Evolutionary conservation across 1,140 invertebrate species (phyloP).

Genomic region (Drosophila arawakana): DNA sequence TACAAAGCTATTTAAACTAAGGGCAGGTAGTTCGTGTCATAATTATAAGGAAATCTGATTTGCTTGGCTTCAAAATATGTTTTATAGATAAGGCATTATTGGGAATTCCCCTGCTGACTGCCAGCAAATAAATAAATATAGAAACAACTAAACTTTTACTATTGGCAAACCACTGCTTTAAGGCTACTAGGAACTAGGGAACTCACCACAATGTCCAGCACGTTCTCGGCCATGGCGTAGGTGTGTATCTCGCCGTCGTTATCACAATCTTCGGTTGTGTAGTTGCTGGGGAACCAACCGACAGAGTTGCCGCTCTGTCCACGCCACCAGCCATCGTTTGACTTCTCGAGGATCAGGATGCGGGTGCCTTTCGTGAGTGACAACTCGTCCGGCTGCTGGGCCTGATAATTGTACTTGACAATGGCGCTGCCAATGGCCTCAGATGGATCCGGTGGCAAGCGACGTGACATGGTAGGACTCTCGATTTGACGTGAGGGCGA

Average conservation of each 20-base stretch:
- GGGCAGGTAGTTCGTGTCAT: too few relatives aligned
- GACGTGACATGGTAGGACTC: slow-evolving; percentile 90
- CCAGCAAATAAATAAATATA: too few relatives aligned
- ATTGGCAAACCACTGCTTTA: too few relatives aligned
- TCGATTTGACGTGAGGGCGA: slow-evolving; percentile 92
- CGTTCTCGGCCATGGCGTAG: slow-evolving; percentile 96
- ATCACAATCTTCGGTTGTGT: slow-evolving; percentile 96
- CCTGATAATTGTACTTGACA: slow-evolving; percentile 99
- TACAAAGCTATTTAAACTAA: too few relatives aligned
- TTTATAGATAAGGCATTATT: too few relatives aligned
- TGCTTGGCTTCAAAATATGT: too few relatives aligned
- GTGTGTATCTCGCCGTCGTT: slow-evolving; percentile 94
- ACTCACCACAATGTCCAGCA: slow-evolving; percentile 95
- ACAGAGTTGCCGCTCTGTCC: slow-evolving; percentile 93
- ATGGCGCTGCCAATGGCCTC: slow-evolving; percentile 96
- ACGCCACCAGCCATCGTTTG: slow-evolving; percentile 99
- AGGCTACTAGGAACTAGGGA: too few relatives aligned
- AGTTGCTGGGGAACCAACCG: slow-evolving; percentile 99
- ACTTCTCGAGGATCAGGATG: slow-evolving; percentile 98
- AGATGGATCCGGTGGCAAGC: slow-evolving; percentile 91
- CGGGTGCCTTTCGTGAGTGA: slow-evolving; percentile 95
- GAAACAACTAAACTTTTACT: too few relatives aligned
- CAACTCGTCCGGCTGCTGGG: slow-evolving; percentile 98
- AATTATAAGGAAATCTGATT: too few relatives aligned
- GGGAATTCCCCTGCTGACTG: too few relatives aligned